phyloP scores from a whole-genome alignment of 2,113 vertebrate species.

The Cercocebus atys region DNA sequence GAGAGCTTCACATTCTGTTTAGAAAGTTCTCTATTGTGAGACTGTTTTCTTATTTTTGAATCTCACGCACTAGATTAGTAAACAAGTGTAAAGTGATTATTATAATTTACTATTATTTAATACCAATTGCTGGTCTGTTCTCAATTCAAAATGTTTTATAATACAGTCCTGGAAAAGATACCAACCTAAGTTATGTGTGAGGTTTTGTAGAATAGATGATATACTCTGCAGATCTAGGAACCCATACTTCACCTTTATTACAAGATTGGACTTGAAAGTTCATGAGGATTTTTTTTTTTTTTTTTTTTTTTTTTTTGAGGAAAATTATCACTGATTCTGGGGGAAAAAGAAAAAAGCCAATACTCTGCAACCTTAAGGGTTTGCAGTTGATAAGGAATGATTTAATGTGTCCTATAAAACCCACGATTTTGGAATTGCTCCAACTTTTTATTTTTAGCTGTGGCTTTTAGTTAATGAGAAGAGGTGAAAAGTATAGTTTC shows the following conservation, averaged over 20 bases:
- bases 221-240: neutral
- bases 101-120: neutral
- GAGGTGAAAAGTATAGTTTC: slow-evolving; percentile 37
- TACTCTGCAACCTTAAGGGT: slow-evolving; percentile 27
- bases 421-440: slow-evolving; percentile 29
- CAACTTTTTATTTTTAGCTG: slow-evolving; percentile 56
- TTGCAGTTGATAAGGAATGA: slow-evolving; percentile 59
- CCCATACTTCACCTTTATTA: neutral
- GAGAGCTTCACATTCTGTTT: neutral
- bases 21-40: neutral
- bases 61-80: neutral
- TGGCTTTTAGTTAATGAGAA: slow-evolving; percentile 62
- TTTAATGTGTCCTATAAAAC: slow-evolving; percentile 56
- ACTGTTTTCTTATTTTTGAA: slow-evolving; percentile 4
- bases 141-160: neutral
- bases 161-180: neutral
- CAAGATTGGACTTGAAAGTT: neutral
- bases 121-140: neutral
- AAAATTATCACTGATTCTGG: neutral
- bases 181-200: neutral
- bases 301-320: neutral
- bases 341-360: neutral
- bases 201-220: neutral
- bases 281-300: neutral
- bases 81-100: neutral